Conservation (phyloP, 2,888 invertebrate genomes). For the Endomychus coccineus region DNA sequence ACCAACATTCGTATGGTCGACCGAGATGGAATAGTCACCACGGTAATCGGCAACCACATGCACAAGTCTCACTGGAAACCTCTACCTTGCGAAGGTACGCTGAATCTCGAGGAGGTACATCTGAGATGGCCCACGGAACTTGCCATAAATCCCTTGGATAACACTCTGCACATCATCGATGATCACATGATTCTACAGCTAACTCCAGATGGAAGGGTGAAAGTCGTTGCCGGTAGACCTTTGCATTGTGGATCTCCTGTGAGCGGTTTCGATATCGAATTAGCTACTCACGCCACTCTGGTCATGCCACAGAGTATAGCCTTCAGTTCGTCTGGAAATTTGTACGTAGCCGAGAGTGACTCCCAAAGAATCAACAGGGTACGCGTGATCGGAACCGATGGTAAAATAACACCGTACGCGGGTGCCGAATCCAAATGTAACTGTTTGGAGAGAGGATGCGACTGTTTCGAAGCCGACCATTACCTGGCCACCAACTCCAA, state of each 20-base stretch:
- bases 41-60: slow-evolving; percentile 88
- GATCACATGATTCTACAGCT: slow-evolving; percentile 91
- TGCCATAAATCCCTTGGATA: slow-evolving; percentile 89
- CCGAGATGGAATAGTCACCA: slow-evolving; percentile 84
- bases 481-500: slow-evolving; percentile 88
- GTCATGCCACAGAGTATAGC: slow-evolving; percentile 93
- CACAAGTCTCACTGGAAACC: slow-evolving; percentile 92
- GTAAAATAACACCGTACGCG: slow-evolving; percentile 86
- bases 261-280: slow-evolving; percentile 71
- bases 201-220: slow-evolving; percentile 83
- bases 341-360: slow-evolving; percentile 94
- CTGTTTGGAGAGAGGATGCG: slow-evolving; percentile 83
- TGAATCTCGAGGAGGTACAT: slow-evolving; percentile 88
- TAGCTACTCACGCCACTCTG: slow-evolving; percentile 84
- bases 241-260: slow-evolving; percentile 84
- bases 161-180: slow-evolving; percentile 91
- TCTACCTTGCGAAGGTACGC: slow-evolving; percentile 83
- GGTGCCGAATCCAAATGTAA: slow-evolving; percentile 92
- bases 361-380: slow-evolving; percentile 90
- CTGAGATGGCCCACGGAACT: slow-evolving; percentile 94
- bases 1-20: slow-evolving; percentile 87
- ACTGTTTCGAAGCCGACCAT: slow-evolving; percentile 88
- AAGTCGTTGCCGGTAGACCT: slow-evolving; percentile 89
- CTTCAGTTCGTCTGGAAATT: slow-evolving; percentile 83
- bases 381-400: slow-evolving; percentile 85